Base-by-base conservation (phyloP, 1,140 invertebrate genomes). In the Stegodyphus dumicola region DNA sequence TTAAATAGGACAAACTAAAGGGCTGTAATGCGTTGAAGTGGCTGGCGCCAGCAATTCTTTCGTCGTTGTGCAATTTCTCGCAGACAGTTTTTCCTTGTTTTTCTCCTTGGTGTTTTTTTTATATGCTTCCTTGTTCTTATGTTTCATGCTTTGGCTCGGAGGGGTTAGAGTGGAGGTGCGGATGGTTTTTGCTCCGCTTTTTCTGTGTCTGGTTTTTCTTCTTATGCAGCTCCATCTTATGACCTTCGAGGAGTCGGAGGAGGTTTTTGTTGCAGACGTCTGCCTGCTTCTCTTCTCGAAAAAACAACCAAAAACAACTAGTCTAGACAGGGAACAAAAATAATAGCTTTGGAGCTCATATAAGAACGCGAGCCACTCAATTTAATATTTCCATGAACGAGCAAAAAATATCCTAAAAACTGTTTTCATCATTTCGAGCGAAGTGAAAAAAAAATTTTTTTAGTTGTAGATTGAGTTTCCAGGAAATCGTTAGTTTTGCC, bases 141-240 rank as follows among this genome's bases (percentile, higher is more conserved):
- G 71, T 83, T 83, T 83, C 80, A 75, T 83, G 71, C n/a, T 81
- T 79, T n/a, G 52, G 70, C 54, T 79, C 77, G n/a, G 33, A 18
- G 33, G 17, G n/a, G 66, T 10, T 67, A 69, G 65, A 65, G 77
- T 15, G 49, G 18, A 69, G 54, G 17, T 15, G 69, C 18, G 18
- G n/a, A 18, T 15, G 52, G 48, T 83, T 83, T 83, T 83, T 83
- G 70, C 80, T 83, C 71, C 18, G 49, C 49, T 85, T 85, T 85
- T 85, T 77, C 65, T 85, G 18, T 70, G 81, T 85, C 81, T 85
- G 81, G 81, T 85, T 85, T 85, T 85, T 85, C 81, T 85, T 85
- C 60, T 75, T 33, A 33, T 83, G 33, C n/a, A n/a, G n/a, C 73
- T 71, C 17, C 70, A 18, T 54, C 79, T 66, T 53, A 33, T 73